phyloP scores from a whole-genome alignment of 2,888 invertebrate genomes.

The Meteorus cinctellus region DNA sequence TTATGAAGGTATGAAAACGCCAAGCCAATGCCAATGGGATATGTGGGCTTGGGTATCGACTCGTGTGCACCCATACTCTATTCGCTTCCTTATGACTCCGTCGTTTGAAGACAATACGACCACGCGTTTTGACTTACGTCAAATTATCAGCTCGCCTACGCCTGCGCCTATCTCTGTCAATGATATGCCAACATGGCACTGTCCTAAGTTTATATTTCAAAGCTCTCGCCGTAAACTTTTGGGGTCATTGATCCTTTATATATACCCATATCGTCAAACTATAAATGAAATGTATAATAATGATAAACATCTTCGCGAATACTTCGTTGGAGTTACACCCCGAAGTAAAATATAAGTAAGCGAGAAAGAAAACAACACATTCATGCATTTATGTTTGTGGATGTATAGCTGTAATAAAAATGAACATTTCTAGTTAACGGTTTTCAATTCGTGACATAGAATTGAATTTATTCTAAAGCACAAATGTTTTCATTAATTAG shows the following conservation, averaged over 20 bases:
- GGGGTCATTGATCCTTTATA: slow-evolving; percentile 11
- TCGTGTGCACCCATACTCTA: slow-evolving; percentile 1
- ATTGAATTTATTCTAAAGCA: slow-evolving; percentile 17
- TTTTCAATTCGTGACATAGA: slow-evolving; percentile 17
- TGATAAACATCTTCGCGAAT: slow-evolving; percentile 1
- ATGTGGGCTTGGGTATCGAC: slow-evolving; percentile 15
- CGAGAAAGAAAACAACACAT: neutral
- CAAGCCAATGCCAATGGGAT: slow-evolving; percentile 12
- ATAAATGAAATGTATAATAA: slow-evolving; percentile 12
- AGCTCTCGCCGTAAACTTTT: slow-evolving; percentile 4
- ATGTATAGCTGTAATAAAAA: neutral
- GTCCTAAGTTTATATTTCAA: slow-evolving; percentile 19
- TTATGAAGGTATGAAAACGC: neutral
- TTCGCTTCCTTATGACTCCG: slow-evolving; percentile 25
- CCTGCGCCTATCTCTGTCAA: slow-evolving; percentile 12
- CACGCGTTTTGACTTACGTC: slow-evolving; percentile 29
- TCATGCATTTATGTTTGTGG: neutral
- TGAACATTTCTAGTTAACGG: neutral
- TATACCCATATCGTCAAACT: neutral
- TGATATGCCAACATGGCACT: slow-evolving; percentile 8
- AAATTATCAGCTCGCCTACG: slow-evolving; percentile 30
- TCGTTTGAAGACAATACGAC: slow-evolving; percentile 37
- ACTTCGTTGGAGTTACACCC: neutral
- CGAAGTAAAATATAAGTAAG: neutral
- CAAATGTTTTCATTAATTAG: slow-evolving; percentile 30